Conservation (phyloP, 2,888 invertebrate species). For the Scaeva pyrastri region DNA sequence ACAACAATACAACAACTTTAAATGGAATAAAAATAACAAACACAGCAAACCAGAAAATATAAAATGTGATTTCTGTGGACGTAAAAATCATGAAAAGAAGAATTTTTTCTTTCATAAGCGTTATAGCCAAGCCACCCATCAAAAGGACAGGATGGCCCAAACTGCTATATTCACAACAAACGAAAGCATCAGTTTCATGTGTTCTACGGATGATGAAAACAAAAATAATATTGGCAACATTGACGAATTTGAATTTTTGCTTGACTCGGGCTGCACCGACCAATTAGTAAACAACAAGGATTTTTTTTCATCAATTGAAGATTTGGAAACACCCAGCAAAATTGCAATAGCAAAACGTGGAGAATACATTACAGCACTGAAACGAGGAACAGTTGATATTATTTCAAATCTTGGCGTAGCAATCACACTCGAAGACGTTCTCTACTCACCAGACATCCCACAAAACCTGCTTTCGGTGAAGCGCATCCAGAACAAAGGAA, state of each 20-base stretch:
- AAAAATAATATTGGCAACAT: constrained; percentile 19
- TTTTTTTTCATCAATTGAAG: too few relatives aligned
- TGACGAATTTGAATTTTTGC: neutral
- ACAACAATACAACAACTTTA: constrained; percentile 27
- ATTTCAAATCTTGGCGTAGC: too few relatives aligned
- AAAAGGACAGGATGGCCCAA: constrained; percentile 6
- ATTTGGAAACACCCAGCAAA: neutral
- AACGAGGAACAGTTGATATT: too few relatives aligned
- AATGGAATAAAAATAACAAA: constrained; percentile 32
- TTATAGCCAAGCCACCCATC: constrained; percentile 2
- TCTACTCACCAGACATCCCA: constrained; percentile 9
- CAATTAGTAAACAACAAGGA: too few relatives aligned
- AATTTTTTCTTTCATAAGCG: constrained; percentile 30
- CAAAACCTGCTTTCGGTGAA: constrained; percentile 3
- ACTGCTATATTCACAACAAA: constrained; percentile 23
- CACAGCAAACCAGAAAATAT: constrained; percentile 28
- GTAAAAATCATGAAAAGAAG: constrained; percentile 28
- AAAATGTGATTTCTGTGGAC: constrained; percentile 32
- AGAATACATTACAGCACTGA: too few relatives aligned
- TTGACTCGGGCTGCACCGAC: too few relatives aligned
- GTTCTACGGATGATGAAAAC: constrained; percentile 26
- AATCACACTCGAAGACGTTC: neutral
- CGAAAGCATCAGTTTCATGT: constrained; percentile 29
- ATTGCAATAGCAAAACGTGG: neutral
- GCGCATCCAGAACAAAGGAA: constrained; percentile 5